Evolutionary conservation across 2,113 vertebrate species (phyloP).

Genomic region (Patagioenas fasciata): DNA sequence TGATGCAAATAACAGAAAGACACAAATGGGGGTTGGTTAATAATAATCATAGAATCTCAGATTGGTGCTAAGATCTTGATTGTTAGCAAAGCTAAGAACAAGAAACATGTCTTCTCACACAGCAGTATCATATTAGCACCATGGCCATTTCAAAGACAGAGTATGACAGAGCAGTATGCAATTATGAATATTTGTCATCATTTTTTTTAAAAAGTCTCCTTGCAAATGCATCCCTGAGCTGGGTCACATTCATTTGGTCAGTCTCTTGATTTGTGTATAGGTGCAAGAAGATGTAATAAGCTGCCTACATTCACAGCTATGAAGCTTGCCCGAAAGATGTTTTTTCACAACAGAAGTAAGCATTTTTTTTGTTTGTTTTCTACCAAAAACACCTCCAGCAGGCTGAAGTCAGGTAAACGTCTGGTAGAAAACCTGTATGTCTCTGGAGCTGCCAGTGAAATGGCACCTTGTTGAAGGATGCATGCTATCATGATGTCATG

Average conservation of each 20-base stretch:
- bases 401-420: not conserved
- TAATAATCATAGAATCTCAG: not conserved
- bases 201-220: not conserved
- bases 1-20: constrained; percentile 3
- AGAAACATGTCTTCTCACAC: not conserved
- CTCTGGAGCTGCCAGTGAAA: not conserved
- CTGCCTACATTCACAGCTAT: not conserved
- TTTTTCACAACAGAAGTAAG: not conserved
- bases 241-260: not conserved
- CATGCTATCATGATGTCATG: not conserved
- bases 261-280: not conserved
- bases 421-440: not conserved
- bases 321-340: not conserved
- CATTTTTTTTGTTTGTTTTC: not conserved
- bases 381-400: not conserved
- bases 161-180: not conserved
- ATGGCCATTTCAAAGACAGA: not conserved
- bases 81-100: not conserved
- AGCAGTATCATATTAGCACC: not conserved
- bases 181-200: not conserved
- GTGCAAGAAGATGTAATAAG: not conserved
- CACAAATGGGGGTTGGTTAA: not conserved
- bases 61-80: not conserved
- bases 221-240: not conserved
- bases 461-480: not conserved